Evolutionary conservation across 2,888 invertebrate species (phyloP), one percentile per base, ranked within the genome.

Genomic region (Andrena flavipes): DNA sequence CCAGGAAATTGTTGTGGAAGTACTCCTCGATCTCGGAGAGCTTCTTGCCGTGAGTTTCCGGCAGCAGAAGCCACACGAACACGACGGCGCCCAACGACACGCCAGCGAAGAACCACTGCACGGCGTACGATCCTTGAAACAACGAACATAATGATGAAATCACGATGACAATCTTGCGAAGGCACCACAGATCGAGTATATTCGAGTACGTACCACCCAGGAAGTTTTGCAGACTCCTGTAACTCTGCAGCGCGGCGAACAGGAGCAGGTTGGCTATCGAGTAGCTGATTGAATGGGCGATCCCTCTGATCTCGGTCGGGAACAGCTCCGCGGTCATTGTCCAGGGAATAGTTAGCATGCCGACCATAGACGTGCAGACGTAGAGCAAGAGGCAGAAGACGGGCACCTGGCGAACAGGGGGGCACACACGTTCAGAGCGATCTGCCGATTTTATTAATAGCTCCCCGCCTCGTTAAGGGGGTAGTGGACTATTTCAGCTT

Each of bases 301-400:
- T 92, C 2, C 96, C 95, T 29, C 96, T 94, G 60, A 96, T 96
- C 84, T 96, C 95, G 2, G 95, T 94, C 0, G 96, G 96, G 88
- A 95, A 96, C 3, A 96, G 91, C 92, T 96, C 96, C 0, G 96
- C 96, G 0, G 95, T 96, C 95, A 96, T 95, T n/a, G 96, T 96
- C 96, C 96, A 96, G 0, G 96, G 96, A 29, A 96, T 95, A 6
- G 95, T 95, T 49, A 96, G 92, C 85, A 96, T 92, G 0, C 96
- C 96, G 59, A 96, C 94, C 95, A 96, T 96, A 7, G 95, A 95
- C 0, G 95, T 94, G 74, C 95, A 95, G 0, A 96, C 96, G 90
- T 95, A 96, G 0, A 95, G 90, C 10, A 96, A 89, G 1, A 96
- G 91, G 74, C 95, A 94, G 0, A 94, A 82, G 0, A 95, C 94